Evolutionary conservation across 2,888 invertebrate species (phyloP), one percentile per base, ranked within the genome.

Genomic region (Agelastica alni): DNA sequence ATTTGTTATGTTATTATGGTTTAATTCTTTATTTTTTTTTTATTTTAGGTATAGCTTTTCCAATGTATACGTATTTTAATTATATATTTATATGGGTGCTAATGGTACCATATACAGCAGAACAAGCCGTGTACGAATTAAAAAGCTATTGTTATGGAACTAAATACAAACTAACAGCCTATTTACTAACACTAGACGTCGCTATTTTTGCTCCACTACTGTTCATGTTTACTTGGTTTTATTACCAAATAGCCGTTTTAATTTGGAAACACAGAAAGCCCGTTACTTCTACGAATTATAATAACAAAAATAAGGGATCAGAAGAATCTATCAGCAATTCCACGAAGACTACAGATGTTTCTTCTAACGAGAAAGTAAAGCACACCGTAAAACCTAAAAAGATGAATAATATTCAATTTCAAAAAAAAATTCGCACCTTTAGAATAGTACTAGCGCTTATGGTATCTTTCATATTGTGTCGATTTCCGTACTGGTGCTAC

Each of bases 391-490:
- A 59, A 30, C 14, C 49, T 2, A 67, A 63, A 45, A 67, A 66
- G 31, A 63, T 54, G 17, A 67, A 64, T 46, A 74, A 67, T 48
- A 49, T 69, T 1, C 66, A 64, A 46, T 65, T 70, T n/a, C 66
- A 72, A 47, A 56, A 81, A 2, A 84, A 83, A 65, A 74, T 81
- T 1, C 77, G 82, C 44, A 84, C 83, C 53, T 81, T 84, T 51
- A 79, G 77, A 56, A 77, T 84, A 6, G 81, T 85, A 30, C 66
- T 85, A 12, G 70, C 79, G 3, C 69, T 84, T 52, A 83, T 84
- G 72, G 61, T 79, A 0, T 75, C 80, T 5, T 84, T 84, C 62
- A 72, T 81, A 1, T 60, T 79, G 2, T 80, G 82, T 55, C 77
- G 84, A 4, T 57, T 70, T 37, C 72, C 85, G 1, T 77, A 79